These are phyloP conservation scores for Phyllopteryx taeniolatus DNA, from an alignment of 2,113 vertebrate genomes.

Conservation along the genomic window DNA sequence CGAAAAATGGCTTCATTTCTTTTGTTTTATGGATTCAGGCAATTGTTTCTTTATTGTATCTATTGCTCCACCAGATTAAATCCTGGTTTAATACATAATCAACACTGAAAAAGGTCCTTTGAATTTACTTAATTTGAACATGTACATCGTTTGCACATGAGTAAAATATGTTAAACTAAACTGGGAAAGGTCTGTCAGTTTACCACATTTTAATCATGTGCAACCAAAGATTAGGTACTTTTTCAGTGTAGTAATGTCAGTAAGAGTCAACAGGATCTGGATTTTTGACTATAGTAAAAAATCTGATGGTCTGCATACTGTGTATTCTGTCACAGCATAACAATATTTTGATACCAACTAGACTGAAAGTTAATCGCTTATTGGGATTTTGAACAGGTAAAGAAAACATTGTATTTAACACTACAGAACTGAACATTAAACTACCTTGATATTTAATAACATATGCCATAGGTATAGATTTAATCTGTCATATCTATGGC, in stretches of 20 bases:
- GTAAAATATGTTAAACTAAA: too few relatives aligned
- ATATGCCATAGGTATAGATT: neutral
- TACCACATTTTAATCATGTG: too few relatives aligned
- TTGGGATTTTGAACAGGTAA: neutral
- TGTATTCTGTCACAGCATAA: neutral
- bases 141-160: too few relatives aligned
- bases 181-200: too few relatives aligned
- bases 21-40: neutral
- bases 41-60: neutral
- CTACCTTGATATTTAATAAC: neutral
- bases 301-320: neutral
- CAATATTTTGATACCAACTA: neutral
- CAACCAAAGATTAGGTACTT: too few relatives aligned
- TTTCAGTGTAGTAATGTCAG: neutral
- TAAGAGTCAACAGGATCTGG: neutral
- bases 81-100: neutral
- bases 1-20: neutral
- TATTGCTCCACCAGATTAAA: neutral
- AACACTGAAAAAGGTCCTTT: too few relatives aligned
- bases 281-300: neutral
- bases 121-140: too few relatives aligned
- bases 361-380: neutral
- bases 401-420: neutral
- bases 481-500: neutral
- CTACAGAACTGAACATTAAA: neutral